Base-by-base conservation (phyloP, 2,888 invertebrate genomes). In the Lypha dubia region DNA sequence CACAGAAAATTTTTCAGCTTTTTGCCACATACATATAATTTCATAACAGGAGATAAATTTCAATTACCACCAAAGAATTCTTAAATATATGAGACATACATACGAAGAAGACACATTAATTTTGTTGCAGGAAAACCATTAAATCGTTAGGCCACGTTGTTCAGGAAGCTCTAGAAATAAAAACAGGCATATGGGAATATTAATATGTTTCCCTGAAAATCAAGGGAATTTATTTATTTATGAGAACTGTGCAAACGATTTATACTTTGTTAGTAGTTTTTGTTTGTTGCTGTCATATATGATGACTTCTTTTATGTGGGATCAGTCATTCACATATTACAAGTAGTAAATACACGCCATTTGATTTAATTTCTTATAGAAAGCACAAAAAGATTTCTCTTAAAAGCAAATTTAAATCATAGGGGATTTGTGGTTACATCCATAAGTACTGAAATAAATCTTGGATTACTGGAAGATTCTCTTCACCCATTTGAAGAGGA, bases 41-140 rank as follows among this genome's bases (percentile, higher is more conserved):
- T 35, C 35, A 71, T 65, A 71, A 79, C 71, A 65, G 38, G 49
- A 63, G 71, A 65, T 79, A 79, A 79, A 71, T 79, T 71, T 79
- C 56, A 71, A 65, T 79, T 79, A 65, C 56, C 46, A 71, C 46
- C 63, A 17, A 20, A 44, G 46, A 46, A 46, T 17, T 7, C 46
- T n/a, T n/a, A 46, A 46, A 46, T 46, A 46, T 46, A 1, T 46
- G n/a, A 17, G 73, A 70, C 49, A 62, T 51, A 24, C 32, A n/a
- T n/a, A n/a, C n/a, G n/a, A n/a, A n/a, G 51, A 35, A 68, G 35
- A 49, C 7, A 76, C 65, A 63, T 51, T 24, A 28, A 46, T 58
- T 44, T 56, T 67, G 13, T 35, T 32, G 20, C 11, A 7, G 17
- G 15, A 17, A n/a, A n/a, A 32, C 44, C 58, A 20, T 20, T 20